Base-by-base conservation (phyloP, 1,140 invertebrate species). In the Campoletis sonorensis region DNA sequence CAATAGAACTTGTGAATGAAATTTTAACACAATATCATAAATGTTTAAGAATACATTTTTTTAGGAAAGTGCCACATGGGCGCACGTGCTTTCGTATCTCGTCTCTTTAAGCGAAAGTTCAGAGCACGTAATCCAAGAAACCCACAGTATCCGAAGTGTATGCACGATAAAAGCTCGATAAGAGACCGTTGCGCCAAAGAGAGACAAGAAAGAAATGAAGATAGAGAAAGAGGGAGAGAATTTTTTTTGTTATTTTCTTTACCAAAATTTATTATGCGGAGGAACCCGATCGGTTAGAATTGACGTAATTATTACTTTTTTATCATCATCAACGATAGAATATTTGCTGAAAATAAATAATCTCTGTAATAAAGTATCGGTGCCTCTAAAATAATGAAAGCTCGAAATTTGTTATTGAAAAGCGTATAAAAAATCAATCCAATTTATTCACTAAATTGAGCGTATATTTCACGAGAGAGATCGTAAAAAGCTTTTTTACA, bases 121-220 rank as follows among this genome's bases (percentile, higher is more conserved):
- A 76, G 30, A 11, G 11, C 13, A 21, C 72, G 72, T 76, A 76
- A 76, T 76, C 72, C 72, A 58, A 76, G 51, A 76, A 11, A 16
- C 15, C 23, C 40, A 33, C 18, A 54, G 51, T 27, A 58, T 76
- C 51, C 21, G 10, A 27, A 23, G 27, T 33, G 21, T n/a, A 0
- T 23, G 18, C 21, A 21, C 49, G 49, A 30, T 73, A 73, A n/a
- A 73, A 27, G n/a, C 21, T n/a, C 49, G 72, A 76, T 76, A 76
- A 58, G 72, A 76, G 23, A 23, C 10, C 23, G n/a, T 67, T 67
- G 61, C 61, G 61, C 21, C 61, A 67, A 27, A 21, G 10, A 67
- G 30, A 0, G 8, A 67, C 26, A 67, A 23, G 26, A 67, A 15
- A 27, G 23, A 21, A 58, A 58, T 23, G 21, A 23, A 58, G 54